Base-by-base conservation (phyloP, 2,888 invertebrate species). In the Pseudeuparius sepicola region DNA sequence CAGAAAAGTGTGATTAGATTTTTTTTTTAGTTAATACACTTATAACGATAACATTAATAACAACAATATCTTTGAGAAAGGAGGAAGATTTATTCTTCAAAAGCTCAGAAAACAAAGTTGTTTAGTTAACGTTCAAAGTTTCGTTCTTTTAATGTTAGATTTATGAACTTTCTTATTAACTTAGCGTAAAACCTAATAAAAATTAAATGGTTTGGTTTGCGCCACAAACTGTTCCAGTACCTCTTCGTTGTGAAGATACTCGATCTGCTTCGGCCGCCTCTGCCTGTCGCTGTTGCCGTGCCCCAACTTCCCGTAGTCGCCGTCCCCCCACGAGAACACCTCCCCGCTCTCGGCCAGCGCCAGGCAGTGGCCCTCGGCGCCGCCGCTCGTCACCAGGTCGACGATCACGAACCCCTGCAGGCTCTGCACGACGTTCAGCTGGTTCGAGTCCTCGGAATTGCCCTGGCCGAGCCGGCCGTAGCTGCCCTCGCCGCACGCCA, bases 281-380 rank as follows among this genome's bases (percentile, higher is more conserved):
- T 75, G 74, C 13, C 75, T 54, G 47, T 75, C 75, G 47, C 71
- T 71, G 50, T 73, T 74, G 4, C 75, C 75, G 49, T 75, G 75
- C 1, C 74, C 74, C 17, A 75, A 57, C 56, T 75, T 74, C 5
- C 75, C 75, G 52, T 73, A 75, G 54, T 75, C 75, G 1, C 75
- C 75, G 50, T 75, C 73, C 6, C 74, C 75, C 75, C 75, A 75
- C 12, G 72, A 72, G 51, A 75, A 75, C 7, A 75, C 75, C 53
- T 75, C 75, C 0, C 76, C 76, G 48, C 71, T 73, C 56, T 75
- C 74, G 1, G 75, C 72, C 31, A 76, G 51, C 2, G 75, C 75
- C 46, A 76, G 56, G 49, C 70, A 72, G 53, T 77, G 76, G 1
- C 75, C 75, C 54, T 76, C 77, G 2, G 73, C 72, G 2, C 75